Evolutionary conservation across 2,113 vertebrate genomes (phyloP), one percentile per base, ranked within the genome.

Genomic region (Brachyistius frenatus): DNA sequence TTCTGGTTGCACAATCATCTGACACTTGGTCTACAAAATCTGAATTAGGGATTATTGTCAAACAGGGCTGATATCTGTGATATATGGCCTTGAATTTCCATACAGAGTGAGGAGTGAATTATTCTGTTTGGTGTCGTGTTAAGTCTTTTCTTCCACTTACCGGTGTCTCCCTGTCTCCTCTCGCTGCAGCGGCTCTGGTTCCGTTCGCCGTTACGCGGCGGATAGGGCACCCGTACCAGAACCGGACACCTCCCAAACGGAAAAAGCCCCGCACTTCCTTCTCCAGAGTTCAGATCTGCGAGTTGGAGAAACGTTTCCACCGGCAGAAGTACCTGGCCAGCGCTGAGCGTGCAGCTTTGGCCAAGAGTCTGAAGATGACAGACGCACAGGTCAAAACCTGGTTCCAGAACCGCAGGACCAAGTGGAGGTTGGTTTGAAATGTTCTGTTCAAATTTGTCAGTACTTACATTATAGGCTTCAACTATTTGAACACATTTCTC

Each of bases 191-290:
- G 90, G 97, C 98, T 87, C 96, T 99, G 89, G 96, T 98, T 87
- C 97, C 98, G 86, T 97, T 98, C 93, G 96, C 97, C 88, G 96
- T 98, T 83, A 98, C 97, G 91, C 95, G 98, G 91, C 95, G 98
- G 94, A 97, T 99, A 95, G 98, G 98, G 90, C 98, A 99, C 94
- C 98, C 95, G 37, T 95, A 95, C 83, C 95, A 95, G 93, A 95
- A 95, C 90, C 93, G 95, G 60, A 95, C 95, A 0, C 98, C 98
- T 11, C 98, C 98, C 44, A 99, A 99, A 92, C 95, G 97, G 94
- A 99, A 99, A 95, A 99, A 99, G 90, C 98, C 98, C 0, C 95
- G 98, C 35, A 99, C 98, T 2, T 99, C 97, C 50, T 99, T 99
- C 93, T 98, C 97, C 11, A 95, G 98, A 35, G 96, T 99, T 88